phyloP scores from a whole-genome alignment of 2,888 invertebrate species.

The Eilema sororculum region DNA sequence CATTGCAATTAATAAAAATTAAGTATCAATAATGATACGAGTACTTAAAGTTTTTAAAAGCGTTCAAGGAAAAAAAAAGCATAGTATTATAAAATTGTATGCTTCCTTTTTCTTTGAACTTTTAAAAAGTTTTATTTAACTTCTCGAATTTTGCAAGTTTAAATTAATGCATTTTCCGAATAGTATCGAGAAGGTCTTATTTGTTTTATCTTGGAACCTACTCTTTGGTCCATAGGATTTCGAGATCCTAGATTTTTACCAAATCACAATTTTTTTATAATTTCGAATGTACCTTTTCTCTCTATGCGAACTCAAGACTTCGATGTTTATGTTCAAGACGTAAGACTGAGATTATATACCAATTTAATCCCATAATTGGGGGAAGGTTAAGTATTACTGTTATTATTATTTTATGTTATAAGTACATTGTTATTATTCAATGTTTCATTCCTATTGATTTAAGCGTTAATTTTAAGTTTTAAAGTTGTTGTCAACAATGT shows the following conservation, averaged over 20 bases:
- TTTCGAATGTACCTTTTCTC: background rate
- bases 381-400: background rate
- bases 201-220: background rate
- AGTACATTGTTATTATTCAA: background rate
- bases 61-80: no score
- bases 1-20: no score
- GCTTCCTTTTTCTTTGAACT: background rate
- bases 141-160: background rate
- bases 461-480: background rate
- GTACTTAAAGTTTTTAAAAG: no score
- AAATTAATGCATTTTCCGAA: background rate
- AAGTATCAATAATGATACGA: no score
- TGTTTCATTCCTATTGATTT: background rate
- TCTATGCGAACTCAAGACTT: background rate
- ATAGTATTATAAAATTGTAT: no score
- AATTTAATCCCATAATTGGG: constrained; percentile 16
- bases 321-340: background rate
- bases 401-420: constrained; percentile 15
- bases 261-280: background rate
- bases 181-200: background rate
- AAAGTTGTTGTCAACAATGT: background rate
- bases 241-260: background rate
- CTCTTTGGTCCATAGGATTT: background rate
- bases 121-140: background rate
- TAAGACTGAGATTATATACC: constrained; percentile 38